Conservation (phyloP, 1,140 invertebrate genomes). For the Drosophila nebulosa region DNA sequence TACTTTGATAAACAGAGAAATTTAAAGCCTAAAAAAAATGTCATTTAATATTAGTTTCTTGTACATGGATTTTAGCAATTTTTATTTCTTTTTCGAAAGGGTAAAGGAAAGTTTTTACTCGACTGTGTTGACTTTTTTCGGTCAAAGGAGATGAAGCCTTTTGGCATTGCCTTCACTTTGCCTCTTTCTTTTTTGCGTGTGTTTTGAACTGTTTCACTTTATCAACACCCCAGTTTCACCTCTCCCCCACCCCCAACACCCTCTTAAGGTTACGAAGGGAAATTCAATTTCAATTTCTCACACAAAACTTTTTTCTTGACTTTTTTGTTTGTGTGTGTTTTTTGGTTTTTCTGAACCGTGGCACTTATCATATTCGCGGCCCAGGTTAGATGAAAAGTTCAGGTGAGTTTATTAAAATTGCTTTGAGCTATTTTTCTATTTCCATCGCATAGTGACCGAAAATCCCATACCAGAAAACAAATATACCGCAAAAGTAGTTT, state of each 20-base stretch:
- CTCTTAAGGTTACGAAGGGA: constrained; percentile 24
- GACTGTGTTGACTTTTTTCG: constrained; percentile 9
- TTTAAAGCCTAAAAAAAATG: too few species aligned
- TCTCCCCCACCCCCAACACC: too few species aligned
- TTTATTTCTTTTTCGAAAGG: too few species aligned
- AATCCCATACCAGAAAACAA: background rate
- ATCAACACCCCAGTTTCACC: constrained; percentile 55
- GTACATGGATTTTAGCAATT: background rate
- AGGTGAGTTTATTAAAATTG: constrained; percentile 51
- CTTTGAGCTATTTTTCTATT: constrained; percentile 15
- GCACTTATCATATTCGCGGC: constrained; percentile 70
- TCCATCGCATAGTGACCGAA: background rate
- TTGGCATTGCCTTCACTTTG: background rate
- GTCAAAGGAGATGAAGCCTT: constrained; percentile 27
- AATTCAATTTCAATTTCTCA: constrained; percentile 75
- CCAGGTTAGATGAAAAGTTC: constrained; percentile 40
- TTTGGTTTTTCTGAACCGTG: constrained; percentile 21
- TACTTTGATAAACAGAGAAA: too few species aligned
- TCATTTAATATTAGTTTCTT: too few species aligned
- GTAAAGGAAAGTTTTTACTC: background rate
- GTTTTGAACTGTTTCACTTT: constrained; percentile 55
- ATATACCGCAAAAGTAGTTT: constrained; percentile 3
- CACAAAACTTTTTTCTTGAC: constrained; percentile 25
- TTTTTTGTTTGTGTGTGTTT: constrained; percentile 15
- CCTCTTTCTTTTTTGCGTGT: background rate